A percentile compares a stretch with the other conserved stretches of the same genome.
These are phyloP conservation scores for Tetramorium bicarinatum DNA, from an alignment of 2,888 invertebrate species.

Conservation along the genomic window DNA sequence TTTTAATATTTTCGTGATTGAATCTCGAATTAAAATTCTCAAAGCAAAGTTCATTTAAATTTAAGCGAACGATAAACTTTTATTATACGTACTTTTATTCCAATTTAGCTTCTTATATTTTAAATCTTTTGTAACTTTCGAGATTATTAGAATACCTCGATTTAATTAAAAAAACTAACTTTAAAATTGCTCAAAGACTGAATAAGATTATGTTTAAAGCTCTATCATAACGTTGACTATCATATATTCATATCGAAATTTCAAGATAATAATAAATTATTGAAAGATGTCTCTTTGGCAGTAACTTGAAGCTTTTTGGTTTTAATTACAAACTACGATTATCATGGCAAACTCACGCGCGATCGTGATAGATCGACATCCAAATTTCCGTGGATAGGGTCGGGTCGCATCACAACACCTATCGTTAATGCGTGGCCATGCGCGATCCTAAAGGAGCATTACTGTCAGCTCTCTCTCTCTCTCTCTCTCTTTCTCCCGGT, in stretches of 20 bases:
- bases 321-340: conserved; percentile 19
- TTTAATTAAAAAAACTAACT: background rate
- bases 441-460: conserved; percentile 53
- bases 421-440: conserved; percentile 41
- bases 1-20: background rate
- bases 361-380: conserved; percentile 32
- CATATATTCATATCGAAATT: background rate
- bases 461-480: conserved; percentile 45
- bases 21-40: background rate
- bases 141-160: background rate
- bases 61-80: conserved; percentile 2
- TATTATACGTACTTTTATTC: background rate
- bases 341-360: background rate
- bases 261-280: background rate
- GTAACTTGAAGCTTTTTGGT: background rate
- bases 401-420: conserved; percentile 53
- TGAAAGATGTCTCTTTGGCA: background rate
- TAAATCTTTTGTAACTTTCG: background rate
- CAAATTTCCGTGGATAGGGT: conserved; percentile 55
- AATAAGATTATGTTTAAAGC: background rate
- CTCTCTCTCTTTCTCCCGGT: conserved; percentile 1
- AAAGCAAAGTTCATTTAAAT: conserved; percentile 7
- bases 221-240: background rate
- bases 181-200: background rate
- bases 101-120: background rate